Conservation (phyloP, 2,797 vertebrate species). For the Pyrocephalus nanus region DNA sequence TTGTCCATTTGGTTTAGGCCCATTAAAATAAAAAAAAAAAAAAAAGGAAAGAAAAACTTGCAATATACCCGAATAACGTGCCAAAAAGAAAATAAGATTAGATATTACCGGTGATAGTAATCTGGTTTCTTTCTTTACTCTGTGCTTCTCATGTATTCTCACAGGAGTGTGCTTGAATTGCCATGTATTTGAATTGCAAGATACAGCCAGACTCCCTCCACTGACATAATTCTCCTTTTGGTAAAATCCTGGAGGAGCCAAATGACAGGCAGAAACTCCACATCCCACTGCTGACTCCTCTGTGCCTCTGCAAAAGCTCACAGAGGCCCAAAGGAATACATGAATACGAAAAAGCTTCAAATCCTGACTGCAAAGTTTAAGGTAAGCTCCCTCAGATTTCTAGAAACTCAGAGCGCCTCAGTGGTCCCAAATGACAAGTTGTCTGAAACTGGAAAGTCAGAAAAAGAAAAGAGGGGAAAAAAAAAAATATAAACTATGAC, state of each 20-base stretch:
- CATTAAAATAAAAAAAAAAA: not conserved
- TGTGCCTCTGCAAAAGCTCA: not conserved
- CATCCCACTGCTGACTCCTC: not conserved
- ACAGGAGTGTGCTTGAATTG: not conserved
- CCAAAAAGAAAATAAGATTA: not conserved
- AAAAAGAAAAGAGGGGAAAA: too few relatives aligned
- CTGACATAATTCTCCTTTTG: not conserved
- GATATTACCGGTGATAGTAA: not conserved
- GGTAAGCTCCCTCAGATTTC: not conserved
- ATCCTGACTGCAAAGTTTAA: not conserved
- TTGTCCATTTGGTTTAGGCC: slow-evolving; percentile 49
- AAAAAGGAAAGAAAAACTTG: not conserved
- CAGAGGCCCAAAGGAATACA: not conserved
- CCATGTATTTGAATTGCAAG: not conserved
- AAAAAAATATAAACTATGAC: not conserved
- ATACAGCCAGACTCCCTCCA: not conserved
- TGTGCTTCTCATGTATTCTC: not conserved
- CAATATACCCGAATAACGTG: not conserved
- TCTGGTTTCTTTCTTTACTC: not conserved
- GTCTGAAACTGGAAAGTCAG: not conserved
- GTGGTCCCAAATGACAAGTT: not conserved
- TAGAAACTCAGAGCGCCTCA: not conserved
- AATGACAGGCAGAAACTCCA: not conserved
- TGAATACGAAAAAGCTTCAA: not conserved
- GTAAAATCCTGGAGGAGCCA: not conserved